A percentile compares a stretch with the other conserved stretches of the same genome.
These are phyloP conservation scores for Lampris megalopsis DNA, from an alignment of 2,113 vertebrate genomes.

Conservation along the genomic window DNA sequence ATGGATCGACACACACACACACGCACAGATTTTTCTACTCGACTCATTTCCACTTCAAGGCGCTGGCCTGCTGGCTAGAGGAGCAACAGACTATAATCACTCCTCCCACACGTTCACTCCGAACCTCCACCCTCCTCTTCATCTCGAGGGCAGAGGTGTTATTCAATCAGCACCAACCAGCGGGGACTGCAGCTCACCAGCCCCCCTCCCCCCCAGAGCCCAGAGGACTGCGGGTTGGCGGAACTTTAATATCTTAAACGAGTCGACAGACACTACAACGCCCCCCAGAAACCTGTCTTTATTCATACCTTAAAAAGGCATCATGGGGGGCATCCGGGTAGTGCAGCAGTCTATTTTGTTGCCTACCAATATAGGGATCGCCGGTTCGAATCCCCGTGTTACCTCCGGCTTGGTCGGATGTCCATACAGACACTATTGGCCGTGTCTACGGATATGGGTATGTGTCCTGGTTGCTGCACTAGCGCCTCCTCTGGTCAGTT, in stretches of 20 bases:
- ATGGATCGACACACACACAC: background rate
- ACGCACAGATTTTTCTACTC: slow-evolving; percentile 19
- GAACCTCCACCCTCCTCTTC: slow-evolving; percentile 51
- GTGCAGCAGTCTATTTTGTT: too few species aligned
- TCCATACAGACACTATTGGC: too few species aligned
- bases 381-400: too few species aligned
- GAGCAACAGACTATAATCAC: slow-evolving; percentile 35
- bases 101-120: slow-evolving; percentile 54
- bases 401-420: too few species aligned
- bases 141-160: slow-evolving; percentile 44
- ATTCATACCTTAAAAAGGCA: slow-evolving; percentile 25
- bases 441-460: too few species aligned
- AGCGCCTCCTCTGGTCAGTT: too few species aligned
- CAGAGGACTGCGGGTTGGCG: slow-evolving; percentile 38
- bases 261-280: slow-evolving; percentile 8
- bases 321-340: background rate
- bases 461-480: too few species aligned
- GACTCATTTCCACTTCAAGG: slow-evolving; percentile 79
- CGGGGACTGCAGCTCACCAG: slow-evolving; percentile 44
- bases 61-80: slow-evolving; percentile 55
- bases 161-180: slow-evolving; percentile 26
- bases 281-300: slow-evolving; percentile 4
- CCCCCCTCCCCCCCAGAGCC: slow-evolving; percentile 46
- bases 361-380: too few species aligned
- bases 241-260: slow-evolving; percentile 45